These are phyloP conservation scores for Rhynchomys soricoides DNA, from an alignment of 2,113 vertebrate genomes.

Conservation along the genomic window DNA sequence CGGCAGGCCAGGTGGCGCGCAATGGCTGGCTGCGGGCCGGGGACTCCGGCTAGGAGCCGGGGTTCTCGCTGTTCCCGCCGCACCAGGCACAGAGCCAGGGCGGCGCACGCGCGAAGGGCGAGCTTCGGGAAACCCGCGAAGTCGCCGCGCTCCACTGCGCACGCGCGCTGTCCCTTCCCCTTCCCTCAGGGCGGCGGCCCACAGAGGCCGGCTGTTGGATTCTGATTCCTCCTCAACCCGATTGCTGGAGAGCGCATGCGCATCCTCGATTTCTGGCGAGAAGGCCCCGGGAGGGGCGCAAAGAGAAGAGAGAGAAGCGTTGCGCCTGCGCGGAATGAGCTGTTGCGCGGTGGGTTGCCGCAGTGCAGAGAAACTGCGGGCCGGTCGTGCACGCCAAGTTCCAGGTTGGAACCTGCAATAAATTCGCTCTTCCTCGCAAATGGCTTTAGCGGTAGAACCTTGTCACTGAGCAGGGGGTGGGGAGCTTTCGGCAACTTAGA, in stretches of 20 bases:
- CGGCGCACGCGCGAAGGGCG: neutral
- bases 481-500: neutral
- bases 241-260: constrained; percentile 13
- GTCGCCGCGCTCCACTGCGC: constrained; percentile 20
- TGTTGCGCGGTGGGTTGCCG: too few relatives aligned
- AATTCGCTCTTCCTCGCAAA: constrained; percentile 75
- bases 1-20: constrained; percentile 84
- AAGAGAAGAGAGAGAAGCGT: neutral
- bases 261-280: neutral
- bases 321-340: constrained; percentile 53
- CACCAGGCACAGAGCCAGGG: neutral
- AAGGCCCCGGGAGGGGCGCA: neutral
- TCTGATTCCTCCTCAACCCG: neutral
- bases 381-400: neutral
- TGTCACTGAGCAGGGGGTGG: neutral
- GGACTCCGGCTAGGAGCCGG: constrained; percentile 71
- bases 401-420: constrained; percentile 69
- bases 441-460: neutral
- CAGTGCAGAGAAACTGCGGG: neutral
- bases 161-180: neutral
- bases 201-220: neutral
- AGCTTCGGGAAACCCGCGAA: neutral
- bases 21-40: constrained; percentile 85
- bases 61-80: neutral
- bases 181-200: neutral